Evolutionary conservation across 2,888 invertebrate genomes (phyloP), one percentile per base, ranked within the genome.

Genomic region (Fragum sueziense): DNA sequence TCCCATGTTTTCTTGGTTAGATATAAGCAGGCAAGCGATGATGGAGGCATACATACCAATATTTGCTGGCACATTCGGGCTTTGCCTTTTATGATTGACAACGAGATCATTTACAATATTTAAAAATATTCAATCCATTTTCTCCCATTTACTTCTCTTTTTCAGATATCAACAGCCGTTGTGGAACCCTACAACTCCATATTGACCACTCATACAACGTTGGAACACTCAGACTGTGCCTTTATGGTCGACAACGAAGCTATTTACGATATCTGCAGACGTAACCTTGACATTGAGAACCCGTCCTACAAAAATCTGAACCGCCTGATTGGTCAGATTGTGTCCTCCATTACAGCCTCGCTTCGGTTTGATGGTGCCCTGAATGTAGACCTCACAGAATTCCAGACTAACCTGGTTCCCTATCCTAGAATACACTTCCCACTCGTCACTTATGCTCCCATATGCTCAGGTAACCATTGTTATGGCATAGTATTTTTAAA

Each of bases 121-220:
- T 2, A 4, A 2, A 7, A 14, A 31, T 11, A 7, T 61, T 3
- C n/a, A 31, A 34, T 33, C 2, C n/a, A 17, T 69, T n/a, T 27
- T 7, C 0, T 57, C 27, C 22, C n/a, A 25, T 25, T 51, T n/a
- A 7, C 9, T 3, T 69, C 14, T 59, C 41, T 59, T 71, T 80
- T 33, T 51, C 67, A 88, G 87, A 88, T 88, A 57, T 97, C 97
- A 41, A 97, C 98, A 0, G 97, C 98, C 0, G 97, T 98, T 9
- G 98, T 98, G 51, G 98, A 98, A 92, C 98, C 98, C 0, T 98
- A 98, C 96, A 98, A 98, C 94, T 97, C 98, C 0, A 97, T 98
- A 75, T 90, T 98, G 91, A 98, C 98, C 91, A 98, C 98, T 79
- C 98, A 98, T 94, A 98, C 98, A 71, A 98, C 98, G 27, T 70